Evolutionary conservation across 2,113 vertebrate genomes (phyloP).

Genomic region (Nerophis ophidion): DNA sequence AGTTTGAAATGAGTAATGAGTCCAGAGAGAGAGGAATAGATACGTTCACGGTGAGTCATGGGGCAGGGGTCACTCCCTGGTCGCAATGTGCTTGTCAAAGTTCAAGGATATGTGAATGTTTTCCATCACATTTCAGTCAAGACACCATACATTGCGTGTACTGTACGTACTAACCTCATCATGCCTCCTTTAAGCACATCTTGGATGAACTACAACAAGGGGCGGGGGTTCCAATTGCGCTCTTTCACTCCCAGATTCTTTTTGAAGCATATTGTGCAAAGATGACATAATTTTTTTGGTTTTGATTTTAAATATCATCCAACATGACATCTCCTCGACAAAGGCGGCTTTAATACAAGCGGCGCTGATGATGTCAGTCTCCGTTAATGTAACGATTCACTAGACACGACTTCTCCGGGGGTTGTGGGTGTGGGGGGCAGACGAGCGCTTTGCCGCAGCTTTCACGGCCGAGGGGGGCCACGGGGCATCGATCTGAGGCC

Average conservation of each 20-base stretch:
- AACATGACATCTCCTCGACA: conserved; percentile 8
- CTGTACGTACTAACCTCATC: conserved; percentile 59
- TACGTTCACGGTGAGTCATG: too few species aligned
- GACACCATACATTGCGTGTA: conserved; percentile 8
- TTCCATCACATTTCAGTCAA: too few species aligned
- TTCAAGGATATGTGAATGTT: too few species aligned
- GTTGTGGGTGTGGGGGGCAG: not conserved
- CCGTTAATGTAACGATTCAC: conserved; percentile 11
- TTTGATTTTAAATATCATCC: conserved; percentile 28
- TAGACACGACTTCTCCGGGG: conserved; percentile 11
- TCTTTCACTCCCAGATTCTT: conserved; percentile 39
- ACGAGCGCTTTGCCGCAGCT: conserved; percentile 11
- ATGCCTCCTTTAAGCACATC: conserved; percentile 39
- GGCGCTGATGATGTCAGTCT: not conserved
- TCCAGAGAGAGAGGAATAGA: too few species aligned
- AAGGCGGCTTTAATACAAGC: conserved; percentile 1
- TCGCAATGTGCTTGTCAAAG: too few species aligned
- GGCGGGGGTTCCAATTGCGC: not conserved
- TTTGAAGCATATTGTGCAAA: conserved; percentile 30
- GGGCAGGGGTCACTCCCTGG: too few species aligned
- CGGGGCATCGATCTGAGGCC: conserved; percentile 55
- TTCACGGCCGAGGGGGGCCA: conserved; percentile 36
- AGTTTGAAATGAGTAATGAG: too few species aligned
- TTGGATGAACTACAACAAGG: too few species aligned
- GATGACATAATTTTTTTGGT: conserved; percentile 28